Evolutionary conservation across 64 coral and sea anemone genomes (phyloP).

Genomic region (Pocillopora damicornis): DNA sequence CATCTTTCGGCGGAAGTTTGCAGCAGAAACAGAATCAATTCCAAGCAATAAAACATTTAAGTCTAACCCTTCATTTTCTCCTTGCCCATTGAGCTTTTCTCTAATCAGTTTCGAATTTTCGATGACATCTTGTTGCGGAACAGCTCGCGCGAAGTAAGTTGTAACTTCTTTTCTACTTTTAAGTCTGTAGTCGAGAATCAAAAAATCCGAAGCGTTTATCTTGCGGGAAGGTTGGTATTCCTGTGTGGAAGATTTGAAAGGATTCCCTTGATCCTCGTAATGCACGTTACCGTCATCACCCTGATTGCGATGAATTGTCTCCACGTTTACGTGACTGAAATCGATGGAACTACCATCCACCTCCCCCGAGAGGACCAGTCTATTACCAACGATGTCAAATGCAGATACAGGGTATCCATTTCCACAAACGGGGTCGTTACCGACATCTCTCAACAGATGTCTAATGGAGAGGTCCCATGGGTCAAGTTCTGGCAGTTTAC

Average conservation of each 20-base stretch:
- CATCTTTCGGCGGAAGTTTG: slow-evolving; percentile 69
- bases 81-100: slow-evolving; percentile 30
- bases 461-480: slow-evolving; percentile 76
- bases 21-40: slow-evolving; percentile 74
- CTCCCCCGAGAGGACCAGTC: slow-evolving; percentile 46
- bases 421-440: slow-evolving; percentile 62
- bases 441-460: slow-evolving; percentile 57
- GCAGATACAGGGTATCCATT: slow-evolving; percentile 43
- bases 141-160: slow-evolving; percentile 64
- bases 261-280: slow-evolving; percentile 2
- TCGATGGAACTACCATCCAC: slow-evolving; percentile 11
- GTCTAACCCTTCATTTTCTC: slow-evolving; percentile 15
- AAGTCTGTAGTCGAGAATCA: slow-evolving; percentile 47
- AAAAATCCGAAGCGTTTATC: slow-evolving; percentile 67
- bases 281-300: slow-evolving; percentile 26
- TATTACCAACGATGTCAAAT: slow-evolving; percentile 66
- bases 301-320: slow-evolving; percentile 47
- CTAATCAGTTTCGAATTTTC: slow-evolving; percentile 6
- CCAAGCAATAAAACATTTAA: slow-evolving; percentile 74
- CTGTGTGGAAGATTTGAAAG: not conserved
- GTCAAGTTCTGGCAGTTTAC: slow-evolving; percentile 75
- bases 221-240: not conserved
- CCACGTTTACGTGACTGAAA: slow-evolving; percentile 31
- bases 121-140: slow-evolving; percentile 31
- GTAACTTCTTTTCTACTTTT: slow-evolving; percentile 7